Conservation (phyloP, 2,113 vertebrate genomes). For the Ciconia stormi region DNA sequence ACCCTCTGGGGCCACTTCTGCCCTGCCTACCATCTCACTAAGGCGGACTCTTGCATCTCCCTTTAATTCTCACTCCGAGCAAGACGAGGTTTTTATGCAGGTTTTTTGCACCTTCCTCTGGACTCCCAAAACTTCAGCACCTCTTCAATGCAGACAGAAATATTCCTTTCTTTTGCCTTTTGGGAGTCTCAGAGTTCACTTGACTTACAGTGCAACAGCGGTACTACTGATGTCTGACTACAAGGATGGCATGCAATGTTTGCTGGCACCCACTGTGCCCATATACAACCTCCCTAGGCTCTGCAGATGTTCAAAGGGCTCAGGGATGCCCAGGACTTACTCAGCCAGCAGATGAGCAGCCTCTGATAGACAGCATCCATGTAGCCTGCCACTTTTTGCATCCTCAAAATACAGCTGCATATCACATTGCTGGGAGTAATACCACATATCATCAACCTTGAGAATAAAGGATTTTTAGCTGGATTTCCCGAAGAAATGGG, state of each 20-base stretch:
- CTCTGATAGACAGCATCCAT: not conserved
- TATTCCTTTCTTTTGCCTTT: not conserved
- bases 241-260: not conserved
- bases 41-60: not conserved
- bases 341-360: not conserved
- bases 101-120: not conserved
- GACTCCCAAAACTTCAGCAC: not conserved
- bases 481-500: slow-evolving; percentile 19
- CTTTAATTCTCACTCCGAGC: not conserved
- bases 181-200: not conserved
- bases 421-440: not conserved
- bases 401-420: not conserved
- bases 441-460: not conserved
- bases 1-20: not conserved
- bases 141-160: not conserved
- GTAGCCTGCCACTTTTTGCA: not conserved
- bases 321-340: not conserved
- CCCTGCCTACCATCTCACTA: not conserved
- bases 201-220: not conserved
- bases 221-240: not conserved
- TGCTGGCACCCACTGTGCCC: not conserved
- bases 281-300: not conserved
- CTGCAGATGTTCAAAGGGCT: not conserved
- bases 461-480: slow-evolving; percentile 23
- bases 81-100: not conserved